Conservation (phyloP, 2,113 vertebrate genomes). For the Mesoclemmys tuberculata region DNA sequence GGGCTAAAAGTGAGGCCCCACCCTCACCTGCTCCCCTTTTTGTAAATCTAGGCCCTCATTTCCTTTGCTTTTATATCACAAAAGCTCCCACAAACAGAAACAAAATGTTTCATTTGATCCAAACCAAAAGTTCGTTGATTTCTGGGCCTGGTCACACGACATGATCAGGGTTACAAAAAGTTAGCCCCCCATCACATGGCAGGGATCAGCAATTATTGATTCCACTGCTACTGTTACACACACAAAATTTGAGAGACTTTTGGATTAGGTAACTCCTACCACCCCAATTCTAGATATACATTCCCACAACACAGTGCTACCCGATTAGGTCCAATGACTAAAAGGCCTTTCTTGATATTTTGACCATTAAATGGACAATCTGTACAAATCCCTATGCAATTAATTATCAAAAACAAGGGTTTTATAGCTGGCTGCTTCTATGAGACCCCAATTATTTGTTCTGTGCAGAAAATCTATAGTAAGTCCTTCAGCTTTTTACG, state of each 20-base stretch:
- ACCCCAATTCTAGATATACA: too few species aligned
- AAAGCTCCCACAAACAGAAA: not conserved
- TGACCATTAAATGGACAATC: not conserved
- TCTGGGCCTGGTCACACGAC: not conserved
- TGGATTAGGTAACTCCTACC: too few species aligned
- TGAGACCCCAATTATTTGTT: not conserved
- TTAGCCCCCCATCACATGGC: not conserved
- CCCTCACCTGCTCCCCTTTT: too few species aligned
- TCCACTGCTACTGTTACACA: not conserved
- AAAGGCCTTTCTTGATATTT: not conserved
- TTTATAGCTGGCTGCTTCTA: not conserved
- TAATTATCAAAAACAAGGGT: not conserved
- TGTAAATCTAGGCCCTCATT: too few species aligned
- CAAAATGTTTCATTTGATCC: not conserved
- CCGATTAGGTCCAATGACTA: fast-evolving
- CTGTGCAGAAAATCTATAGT: not conserved
- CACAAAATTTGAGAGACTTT: too few species aligned
- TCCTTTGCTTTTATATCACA: not conserved
- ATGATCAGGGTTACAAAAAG: not conserved
- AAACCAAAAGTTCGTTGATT: too few species aligned
- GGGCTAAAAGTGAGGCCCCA: too few species aligned
- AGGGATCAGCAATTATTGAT: not conserved
- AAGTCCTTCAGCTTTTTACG: conserved; percentile 26
- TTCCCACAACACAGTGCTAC: too few species aligned
- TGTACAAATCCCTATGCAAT: not conserved